These are phyloP conservation scores for Chrysolina americana DNA, from an alignment of 2,888 invertebrate genomes.

Conservation along the genomic window DNA sequence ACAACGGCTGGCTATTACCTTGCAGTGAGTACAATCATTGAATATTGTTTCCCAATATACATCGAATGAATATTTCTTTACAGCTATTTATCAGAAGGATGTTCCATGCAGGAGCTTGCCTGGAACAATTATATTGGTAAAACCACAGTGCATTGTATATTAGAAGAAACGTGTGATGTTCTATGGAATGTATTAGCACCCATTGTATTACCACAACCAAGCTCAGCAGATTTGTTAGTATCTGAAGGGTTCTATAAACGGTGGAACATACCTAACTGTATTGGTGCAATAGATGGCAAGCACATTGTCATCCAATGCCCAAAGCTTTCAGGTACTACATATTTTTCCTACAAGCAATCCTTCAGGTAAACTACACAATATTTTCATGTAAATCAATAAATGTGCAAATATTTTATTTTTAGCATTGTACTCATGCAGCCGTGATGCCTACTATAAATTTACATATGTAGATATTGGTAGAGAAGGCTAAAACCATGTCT, in stretches of 20 bases:
- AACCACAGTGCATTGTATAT: background rate
- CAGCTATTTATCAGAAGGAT: background rate
- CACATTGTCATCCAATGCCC: conserved; percentile 59
- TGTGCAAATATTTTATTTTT: background rate
- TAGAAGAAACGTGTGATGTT: conserved; percentile 26
- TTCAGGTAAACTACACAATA: background rate
- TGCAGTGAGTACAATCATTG: conserved; percentile 4
- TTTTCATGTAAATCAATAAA: background rate
- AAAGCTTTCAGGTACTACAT: conserved; percentile 52
- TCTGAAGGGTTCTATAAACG: background rate
- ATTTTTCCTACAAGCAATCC: conserved; percentile 59
- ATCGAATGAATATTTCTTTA: background rate
- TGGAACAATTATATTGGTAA: no score
- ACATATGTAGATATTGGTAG: conserved; percentile 25
- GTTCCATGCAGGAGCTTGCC: no score
- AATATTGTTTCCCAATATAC: background rate
- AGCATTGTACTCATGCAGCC: conserved; percentile 35
- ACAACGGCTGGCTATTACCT: conserved; percentile 28
- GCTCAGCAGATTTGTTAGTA: background rate
- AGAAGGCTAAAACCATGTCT: conserved; percentile 30
- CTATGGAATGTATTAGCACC: background rate
- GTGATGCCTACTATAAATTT: conserved; percentile 39
- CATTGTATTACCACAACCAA: conserved; percentile 6
- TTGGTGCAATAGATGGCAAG: conserved; percentile 59
- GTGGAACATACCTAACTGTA: conserved; percentile 35